Percentiles rank a stretch among this genome's conserved stretches.
These are phyloP conservation scores for Vidua macroura DNA, from an alignment of 2,113 vertebrate species.

Conservation along the genomic window DNA sequence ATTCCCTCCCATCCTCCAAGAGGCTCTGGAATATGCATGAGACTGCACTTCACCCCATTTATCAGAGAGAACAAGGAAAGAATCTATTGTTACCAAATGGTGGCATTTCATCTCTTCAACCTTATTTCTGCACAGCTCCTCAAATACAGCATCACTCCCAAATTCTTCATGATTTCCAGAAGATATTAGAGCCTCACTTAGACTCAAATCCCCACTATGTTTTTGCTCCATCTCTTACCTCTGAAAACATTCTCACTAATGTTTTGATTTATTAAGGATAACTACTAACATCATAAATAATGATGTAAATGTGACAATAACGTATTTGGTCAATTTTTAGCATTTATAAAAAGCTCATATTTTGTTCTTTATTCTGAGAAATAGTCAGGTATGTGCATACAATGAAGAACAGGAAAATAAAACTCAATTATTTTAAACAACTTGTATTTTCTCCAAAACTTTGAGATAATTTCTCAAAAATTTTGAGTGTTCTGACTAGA, in stretches of 20 bases:
- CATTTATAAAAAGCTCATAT: conserved; percentile 31
- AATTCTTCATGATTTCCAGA: neutral
- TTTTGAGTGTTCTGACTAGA: neutral
- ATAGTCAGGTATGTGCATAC: neutral
- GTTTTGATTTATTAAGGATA: neutral
- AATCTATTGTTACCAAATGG: neutral
- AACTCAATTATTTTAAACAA: neutral
- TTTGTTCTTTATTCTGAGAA: conserved; percentile 28
- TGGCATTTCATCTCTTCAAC: neutral
- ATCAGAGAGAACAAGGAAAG: neutral
- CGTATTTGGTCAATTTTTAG: neutral
- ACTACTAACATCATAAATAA: neutral
- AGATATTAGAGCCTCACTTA: neutral
- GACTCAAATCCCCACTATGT: neutral
- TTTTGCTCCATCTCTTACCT: neutral
- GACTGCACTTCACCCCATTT: neutral
- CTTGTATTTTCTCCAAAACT: neutral
- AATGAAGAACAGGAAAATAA: neutral
- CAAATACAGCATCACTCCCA: neutral
- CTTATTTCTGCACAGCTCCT: neutral
- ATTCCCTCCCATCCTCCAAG: neutral
- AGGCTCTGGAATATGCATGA: neutral
- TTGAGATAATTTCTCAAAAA: neutral
- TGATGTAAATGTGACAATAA: neutral
- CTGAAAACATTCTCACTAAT: neutral